Evolutionary conservation across 2,888 invertebrate species (phyloP), one percentile per base, ranked within the genome.

Genomic region (Fragum sueziense): DNA sequence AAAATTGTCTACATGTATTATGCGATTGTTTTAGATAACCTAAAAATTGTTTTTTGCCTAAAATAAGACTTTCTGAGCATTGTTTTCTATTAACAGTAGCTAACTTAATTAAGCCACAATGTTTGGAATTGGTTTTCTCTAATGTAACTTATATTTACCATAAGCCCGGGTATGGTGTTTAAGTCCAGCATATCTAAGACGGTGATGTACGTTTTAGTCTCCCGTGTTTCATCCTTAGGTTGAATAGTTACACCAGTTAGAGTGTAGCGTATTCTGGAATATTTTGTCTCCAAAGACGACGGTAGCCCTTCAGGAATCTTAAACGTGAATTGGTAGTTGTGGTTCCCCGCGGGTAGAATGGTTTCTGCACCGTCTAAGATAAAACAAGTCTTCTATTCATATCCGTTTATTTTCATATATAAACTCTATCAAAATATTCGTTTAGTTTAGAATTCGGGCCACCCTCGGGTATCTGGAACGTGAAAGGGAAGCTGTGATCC

Each of bases 181-280:
- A 97, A 94, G 93, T 97, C 97, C 85, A 97, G 94, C 6, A 96
- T 95, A 73, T 96, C 95, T 73, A 96, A 95, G 11, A 97, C 96
- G 67, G 96, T 97, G 90, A 97, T 97, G 6, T 96, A 96, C 93
- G 95, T 95, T 94, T 96, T 96, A 65, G 95, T 95, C 86, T 97
- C 96, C 89, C 96, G 96, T 93, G 97, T 97, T 90, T 96, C 96
- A 88, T 96, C 96, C 95, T 96, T 96, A 7, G 97, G 96, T 22
- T 96, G 94, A 90, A 97, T 96, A 20, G 97, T 93, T 0, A 95
- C 95, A 0, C 96, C 96, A 93, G 96, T 96, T 14, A 97, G 95
- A 9, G 95, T 95, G 90, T 97, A 97, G 27, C 96, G 95, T 41
- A 97, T 97, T 97, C 91, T 93, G 94, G 88, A 95, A 14, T 76